Base-by-base conservation (phyloP, 2,113 vertebrate genomes). In the Otis tarda region DNA sequence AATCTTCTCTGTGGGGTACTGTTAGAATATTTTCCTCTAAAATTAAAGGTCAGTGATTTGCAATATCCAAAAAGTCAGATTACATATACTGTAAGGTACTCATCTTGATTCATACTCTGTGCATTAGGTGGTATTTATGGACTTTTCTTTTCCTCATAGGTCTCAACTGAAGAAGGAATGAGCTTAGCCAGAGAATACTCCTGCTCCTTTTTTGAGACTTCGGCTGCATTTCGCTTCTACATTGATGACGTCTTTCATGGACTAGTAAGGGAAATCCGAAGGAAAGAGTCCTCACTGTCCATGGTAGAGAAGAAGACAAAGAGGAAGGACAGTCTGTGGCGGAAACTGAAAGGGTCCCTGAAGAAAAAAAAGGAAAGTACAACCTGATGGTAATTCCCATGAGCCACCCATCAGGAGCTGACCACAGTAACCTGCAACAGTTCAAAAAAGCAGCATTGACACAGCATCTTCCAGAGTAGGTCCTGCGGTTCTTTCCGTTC, bases 141-240 rank as follows among this genome's bases (percentile, higher is more conserved):
- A 33, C 21, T 91, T 92, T 68, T 16, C 3, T 84, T 92, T 88
- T 65, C 60, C 82, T 69, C 79, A 4, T 74, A 99, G 98, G 98
- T 99, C 33, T 98, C 98, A 6, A 98, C 97, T 60, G 98, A 98
- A 95, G 98, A 99, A 97, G 98, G 98, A 28, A 96, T 94, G 79
- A 98, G 93, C 69, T 96, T 99, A 97, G 98, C 98, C 57, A 93
- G 97, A 85, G 98, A 98, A 92, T 98, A 98, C 45, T 98, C 97
- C 35, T 98, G 98, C 74, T 97, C 98, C 12, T 99, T 99, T 95
- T 98, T 98, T 70, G 98, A 99, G 97, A 99, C 98, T 6, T 99
- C 98, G 6, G 98, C 98, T 8, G 98, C 98, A 0, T 98, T 98
- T 35, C 97, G 98, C 39, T 98, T 98, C 87, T 98, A 98, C 90